Percentiles rank a stretch among this genome's conserved stretches.
Conservation (phyloP, 2,888 invertebrate species). For the Hoplodrina ambigua region DNA sequence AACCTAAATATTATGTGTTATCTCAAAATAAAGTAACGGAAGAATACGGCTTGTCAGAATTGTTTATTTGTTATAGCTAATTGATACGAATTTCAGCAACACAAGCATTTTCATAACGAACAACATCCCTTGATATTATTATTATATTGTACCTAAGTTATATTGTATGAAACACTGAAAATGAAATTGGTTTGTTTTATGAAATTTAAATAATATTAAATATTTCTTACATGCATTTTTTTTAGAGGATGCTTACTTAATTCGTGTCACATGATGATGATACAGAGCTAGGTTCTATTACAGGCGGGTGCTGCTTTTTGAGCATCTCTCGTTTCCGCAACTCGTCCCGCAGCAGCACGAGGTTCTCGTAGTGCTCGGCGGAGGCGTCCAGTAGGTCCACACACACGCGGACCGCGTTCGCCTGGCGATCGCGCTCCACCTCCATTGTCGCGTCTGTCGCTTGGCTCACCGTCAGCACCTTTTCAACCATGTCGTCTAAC, state of each 20-base stretch:
- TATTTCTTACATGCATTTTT: neutral
- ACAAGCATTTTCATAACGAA: conserved; percentile 32
- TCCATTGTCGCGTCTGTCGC: conserved; percentile 78
- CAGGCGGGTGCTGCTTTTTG: conserved; percentile 75
- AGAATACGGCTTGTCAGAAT: neutral
- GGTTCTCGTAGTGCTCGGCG: conserved; percentile 82
- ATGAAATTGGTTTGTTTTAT: neutral
- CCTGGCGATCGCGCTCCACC: conserved; percentile 77
- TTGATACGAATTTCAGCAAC: conserved; percentile 1
- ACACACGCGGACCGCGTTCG: conserved; percentile 77
- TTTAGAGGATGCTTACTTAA: neutral
- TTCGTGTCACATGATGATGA: conserved; percentile 38
- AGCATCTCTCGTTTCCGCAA: conserved; percentile 71
- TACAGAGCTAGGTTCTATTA: conserved; percentile 74
- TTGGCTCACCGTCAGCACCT: conserved; percentile 77
- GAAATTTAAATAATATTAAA: conserved; percentile 8
- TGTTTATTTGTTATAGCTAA: conserved; percentile 31
- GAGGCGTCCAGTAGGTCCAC: conserved; percentile 81
- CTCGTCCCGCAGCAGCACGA: conserved; percentile 80
- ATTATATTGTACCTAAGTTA: neutral
- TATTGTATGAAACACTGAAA: conserved; percentile 1
- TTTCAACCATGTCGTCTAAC: conserved; percentile 83
- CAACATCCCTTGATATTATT: neutral
- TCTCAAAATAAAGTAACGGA: conserved; percentile 1
- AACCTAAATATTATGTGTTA: neutral